A percentile compares a stretch with the other conserved stretches of the same genome.
phyloP scores from a whole-genome alignment of 2,797 vertebrate species.

The Linurgus olivaceus region DNA sequence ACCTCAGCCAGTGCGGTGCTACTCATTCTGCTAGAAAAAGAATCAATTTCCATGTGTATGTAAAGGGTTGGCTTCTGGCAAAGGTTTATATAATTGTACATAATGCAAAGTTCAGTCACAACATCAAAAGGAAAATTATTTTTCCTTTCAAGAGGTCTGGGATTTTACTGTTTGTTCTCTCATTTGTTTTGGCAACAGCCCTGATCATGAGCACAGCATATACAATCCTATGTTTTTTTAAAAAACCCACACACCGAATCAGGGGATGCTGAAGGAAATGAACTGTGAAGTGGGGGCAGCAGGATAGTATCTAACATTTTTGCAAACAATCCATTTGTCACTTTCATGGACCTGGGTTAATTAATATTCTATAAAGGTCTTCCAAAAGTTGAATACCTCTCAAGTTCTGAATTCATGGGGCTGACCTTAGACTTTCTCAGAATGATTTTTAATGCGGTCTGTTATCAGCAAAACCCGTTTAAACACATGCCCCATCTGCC shows the following conservation, averaged over 20 bases:
- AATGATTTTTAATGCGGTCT: constrained; percentile 82
- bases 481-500: constrained; percentile 92
- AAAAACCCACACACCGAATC: background rate
- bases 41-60: background rate
- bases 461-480: constrained; percentile 87
- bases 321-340: constrained; percentile 60
- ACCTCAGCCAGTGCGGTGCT: background rate
- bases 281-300: constrained; percentile 20
- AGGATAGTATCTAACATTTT: constrained; percentile 16
- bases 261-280: background rate
- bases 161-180: background rate
- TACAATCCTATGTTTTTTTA: background rate
- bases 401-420: constrained; percentile 77
- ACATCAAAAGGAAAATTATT: constrained; percentile 31
- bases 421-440: constrained; percentile 86
- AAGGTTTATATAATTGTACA: background rate
- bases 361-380: constrained; percentile 79
- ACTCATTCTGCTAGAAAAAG: background rate
- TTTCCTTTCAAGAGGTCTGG: background rate
- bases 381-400: constrained; percentile 78
- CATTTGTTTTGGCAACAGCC: background rate
- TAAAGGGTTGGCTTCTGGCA: background rate
- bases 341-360: constrained; percentile 60
- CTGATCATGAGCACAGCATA: background rate
- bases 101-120: background rate